Percentiles rank a stretch among this genome's conserved stretches.
Conservation (phyloP, 2,113 vertebrate species). For the Orcinus orca region DNA sequence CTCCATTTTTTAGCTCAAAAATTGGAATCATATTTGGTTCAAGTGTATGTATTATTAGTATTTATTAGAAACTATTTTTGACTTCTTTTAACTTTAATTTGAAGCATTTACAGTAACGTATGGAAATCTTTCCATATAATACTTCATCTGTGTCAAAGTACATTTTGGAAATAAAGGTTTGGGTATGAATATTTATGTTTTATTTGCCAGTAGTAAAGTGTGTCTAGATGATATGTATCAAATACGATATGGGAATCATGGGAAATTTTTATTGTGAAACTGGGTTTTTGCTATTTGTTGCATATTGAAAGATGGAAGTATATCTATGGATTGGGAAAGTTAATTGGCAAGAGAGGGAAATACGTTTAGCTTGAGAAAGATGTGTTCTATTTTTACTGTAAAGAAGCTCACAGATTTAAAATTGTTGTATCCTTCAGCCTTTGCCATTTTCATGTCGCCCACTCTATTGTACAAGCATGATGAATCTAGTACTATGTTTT, state of each 20-base stretch:
- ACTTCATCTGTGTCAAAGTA: not conserved
- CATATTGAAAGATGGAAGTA: slow-evolving; percentile 10
- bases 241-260: not conserved
- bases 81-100: not conserved
- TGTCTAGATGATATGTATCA: not conserved
- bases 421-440: slow-evolving; percentile 82
- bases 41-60: not conserved
- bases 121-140: not conserved
- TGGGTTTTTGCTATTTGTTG: not conserved
- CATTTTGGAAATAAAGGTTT: slow-evolving; percentile 13
- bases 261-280: not conserved
- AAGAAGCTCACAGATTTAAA: slow-evolving; percentile 48
- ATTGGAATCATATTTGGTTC: slow-evolving; percentile 26
- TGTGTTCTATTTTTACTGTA: slow-evolving; percentile 22
- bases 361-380: slow-evolving; percentile 18
- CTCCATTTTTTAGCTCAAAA: not conserved
- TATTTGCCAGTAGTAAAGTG: slow-evolving; percentile 18
- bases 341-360: not conserved
- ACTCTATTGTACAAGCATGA: slow-evolving; percentile 94
- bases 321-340: not conserved
- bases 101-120: not conserved
- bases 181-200: not conserved
- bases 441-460: slow-evolving; percentile 94
- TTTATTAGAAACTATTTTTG: slow-evolving; percentile 19
- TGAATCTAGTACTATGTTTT: slow-evolving; percentile 95